phyloP scores from a whole-genome alignment of 1,140 invertebrate species.

The Pseudomyrmex flavicornis region DNA sequence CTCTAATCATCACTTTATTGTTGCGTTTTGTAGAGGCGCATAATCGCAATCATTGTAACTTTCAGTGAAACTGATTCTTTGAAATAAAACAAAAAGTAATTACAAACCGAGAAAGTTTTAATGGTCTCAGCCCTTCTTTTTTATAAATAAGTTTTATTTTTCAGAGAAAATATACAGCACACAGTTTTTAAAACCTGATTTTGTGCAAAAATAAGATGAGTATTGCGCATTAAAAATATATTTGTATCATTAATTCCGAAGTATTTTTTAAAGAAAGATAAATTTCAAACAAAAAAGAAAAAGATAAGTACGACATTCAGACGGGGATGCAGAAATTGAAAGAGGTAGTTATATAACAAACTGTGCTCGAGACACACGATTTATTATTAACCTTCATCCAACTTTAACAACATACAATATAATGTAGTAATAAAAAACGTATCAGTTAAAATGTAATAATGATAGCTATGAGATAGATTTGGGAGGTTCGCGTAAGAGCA shows the following conservation, averaged over 20 bases:
- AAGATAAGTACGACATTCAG: neutral
- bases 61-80: slow-evolving; percentile 68
- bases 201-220: slow-evolving; percentile 19
- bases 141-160: neutral
- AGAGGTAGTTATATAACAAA: slow-evolving; percentile 81
- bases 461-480: slow-evolving; percentile 77
- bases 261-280: too few species aligned
- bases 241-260: too few species aligned
- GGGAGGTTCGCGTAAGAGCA: slow-evolving; percentile 62
- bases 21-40: slow-evolving; percentile 43
- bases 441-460: slow-evolving; percentile 82
- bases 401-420: slow-evolving; percentile 86
- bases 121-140: neutral
- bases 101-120: neutral
- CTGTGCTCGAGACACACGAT: slow-evolving; percentile 83
- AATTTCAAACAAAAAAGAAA: too few species aligned
- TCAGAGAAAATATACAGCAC: neutral
- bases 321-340: slow-evolving; percentile 53
- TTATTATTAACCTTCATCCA: slow-evolving; percentile 85
- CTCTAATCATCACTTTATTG: slow-evolving; percentile 65
- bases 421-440: slow-evolving; percentile 84
- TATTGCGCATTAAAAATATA: neutral
- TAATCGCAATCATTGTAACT: slow-evolving; percentile 66
- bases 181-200: neutral
- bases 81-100: slow-evolving; percentile 67